These are phyloP conservation scores for Bombyx huttoni DNA, from an alignment of 2,888 invertebrate genomes.

Conservation along the genomic window DNA sequence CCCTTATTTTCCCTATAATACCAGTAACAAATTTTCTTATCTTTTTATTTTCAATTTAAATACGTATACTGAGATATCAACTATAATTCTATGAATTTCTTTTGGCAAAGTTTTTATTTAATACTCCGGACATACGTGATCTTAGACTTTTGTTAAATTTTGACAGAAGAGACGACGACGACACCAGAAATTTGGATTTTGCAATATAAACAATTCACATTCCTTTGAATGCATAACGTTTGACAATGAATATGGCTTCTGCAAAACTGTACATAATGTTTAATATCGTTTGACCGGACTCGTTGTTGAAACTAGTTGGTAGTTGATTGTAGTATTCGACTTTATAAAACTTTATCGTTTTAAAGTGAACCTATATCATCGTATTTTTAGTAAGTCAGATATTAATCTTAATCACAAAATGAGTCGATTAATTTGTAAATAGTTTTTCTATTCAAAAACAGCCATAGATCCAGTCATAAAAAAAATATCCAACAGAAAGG, in stretches of 20 bases:
- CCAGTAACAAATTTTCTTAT: background rate
- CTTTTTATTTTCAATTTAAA: background rate
- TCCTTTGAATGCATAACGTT: slow-evolving; percentile 17
- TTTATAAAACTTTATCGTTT: too few relatives aligned
- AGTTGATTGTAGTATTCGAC: too few relatives aligned
- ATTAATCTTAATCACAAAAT: too few relatives aligned
- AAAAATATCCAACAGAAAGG: too few relatives aligned
- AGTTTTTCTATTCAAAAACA: too few relatives aligned
- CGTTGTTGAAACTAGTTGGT: background rate
- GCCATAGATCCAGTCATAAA: too few relatives aligned
- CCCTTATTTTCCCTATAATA: too few relatives aligned
- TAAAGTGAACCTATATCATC: too few relatives aligned
- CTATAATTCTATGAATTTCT: background rate
- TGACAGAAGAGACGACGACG: slow-evolving; percentile 66
- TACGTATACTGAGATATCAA: background rate
- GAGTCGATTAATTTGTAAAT: too few relatives aligned
- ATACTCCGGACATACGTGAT: slow-evolving; percentile 1
- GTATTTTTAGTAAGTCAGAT: too few relatives aligned
- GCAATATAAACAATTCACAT: slow-evolving; percentile 63
- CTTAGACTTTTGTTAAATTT: slow-evolving; percentile 42
- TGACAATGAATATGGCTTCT: slow-evolving; percentile 13
- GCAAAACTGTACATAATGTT: slow-evolving; percentile 9
- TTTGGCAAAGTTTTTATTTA: background rate
- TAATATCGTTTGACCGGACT: slow-evolving; percentile 2
- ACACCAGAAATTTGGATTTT: slow-evolving; percentile 70